These are phyloP conservation scores for Cabera pusaria DNA, from an alignment of 2,888 invertebrate genomes.

Conservation along the genomic window DNA sequence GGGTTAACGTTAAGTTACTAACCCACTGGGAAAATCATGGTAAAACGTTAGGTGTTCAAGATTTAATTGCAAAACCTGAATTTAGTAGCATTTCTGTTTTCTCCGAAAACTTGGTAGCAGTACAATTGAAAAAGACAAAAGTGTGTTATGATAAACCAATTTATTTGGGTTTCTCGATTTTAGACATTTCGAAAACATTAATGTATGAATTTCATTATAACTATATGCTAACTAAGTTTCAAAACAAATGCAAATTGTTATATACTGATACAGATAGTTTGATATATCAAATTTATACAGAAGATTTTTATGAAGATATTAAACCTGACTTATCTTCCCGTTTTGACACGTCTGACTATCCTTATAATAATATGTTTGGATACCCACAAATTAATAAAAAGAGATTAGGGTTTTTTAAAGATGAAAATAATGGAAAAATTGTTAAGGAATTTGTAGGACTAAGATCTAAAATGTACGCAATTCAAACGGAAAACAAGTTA, in stretches of 20 bases:
- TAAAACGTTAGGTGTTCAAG: conserved; percentile 7
- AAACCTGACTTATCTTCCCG: conserved; percentile 4
- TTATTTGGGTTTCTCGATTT: conserved; percentile 18
- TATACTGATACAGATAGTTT: conserved; percentile 19
- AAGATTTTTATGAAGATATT: conserved; percentile 10
- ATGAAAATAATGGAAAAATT: no score
- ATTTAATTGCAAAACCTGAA: conserved; percentile 12
- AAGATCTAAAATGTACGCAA: no score
- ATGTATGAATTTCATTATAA: conserved; percentile 16
- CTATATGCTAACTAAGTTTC: conserved; percentile 6
- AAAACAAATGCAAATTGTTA: conserved; percentile 2
- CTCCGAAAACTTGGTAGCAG: conserved; percentile 11
- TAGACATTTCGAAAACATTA: conserved; percentile 16
- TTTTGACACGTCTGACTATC: no score
- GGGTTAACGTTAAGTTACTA: conserved; percentile 14
- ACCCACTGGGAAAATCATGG: conserved; percentile 7
- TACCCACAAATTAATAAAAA: no score
- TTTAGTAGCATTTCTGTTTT: conserved; percentile 11
- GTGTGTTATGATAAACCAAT: conserved; percentile 17
- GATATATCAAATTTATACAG: conserved; percentile 9
- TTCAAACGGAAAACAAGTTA: no score
- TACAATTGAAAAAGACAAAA: conserved; percentile 14
- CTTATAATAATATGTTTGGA: no score
- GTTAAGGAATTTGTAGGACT: no score
- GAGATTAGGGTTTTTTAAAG: no score